Conservation (phyloP, 2,113 vertebrate genomes). For the Myotis brandtii region DNA sequence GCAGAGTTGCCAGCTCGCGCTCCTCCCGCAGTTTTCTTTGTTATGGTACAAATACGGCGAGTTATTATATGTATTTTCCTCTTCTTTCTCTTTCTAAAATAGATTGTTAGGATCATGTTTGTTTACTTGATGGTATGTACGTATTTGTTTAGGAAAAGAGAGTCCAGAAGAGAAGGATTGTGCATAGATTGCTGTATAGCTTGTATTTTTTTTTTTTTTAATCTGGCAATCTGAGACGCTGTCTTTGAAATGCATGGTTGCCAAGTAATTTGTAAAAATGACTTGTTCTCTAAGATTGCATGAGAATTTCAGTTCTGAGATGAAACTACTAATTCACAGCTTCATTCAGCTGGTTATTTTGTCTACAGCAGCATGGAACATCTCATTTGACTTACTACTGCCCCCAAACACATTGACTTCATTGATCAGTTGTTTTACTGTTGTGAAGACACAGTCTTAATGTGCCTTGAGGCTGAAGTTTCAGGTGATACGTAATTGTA, state of each 20-base stretch:
- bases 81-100: conserved; percentile 15
- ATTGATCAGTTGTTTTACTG: conserved; percentile 50
- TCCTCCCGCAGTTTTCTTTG: conserved; percentile 52
- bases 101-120: conserved; percentile 1
- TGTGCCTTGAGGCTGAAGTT: conserved; percentile 37
- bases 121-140: not conserved
- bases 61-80: conserved; percentile 12
- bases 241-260: conserved; percentile 64
- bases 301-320: conserved; percentile 57
- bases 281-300: conserved; percentile 56
- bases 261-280: conserved; percentile 60
- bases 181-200: not conserved
- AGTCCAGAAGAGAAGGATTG: conserved; percentile 38
- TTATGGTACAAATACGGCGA: conserved; percentile 56
- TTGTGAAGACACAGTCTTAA: conserved; percentile 26
- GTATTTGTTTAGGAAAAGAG: not conserved
- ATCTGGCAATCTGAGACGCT: conserved; percentile 33
- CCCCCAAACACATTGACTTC: not conserved
- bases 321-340: conserved; percentile 26
- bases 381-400: conserved; percentile 46
- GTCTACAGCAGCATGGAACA: not conserved
- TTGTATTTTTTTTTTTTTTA: not conserved
- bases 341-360: conserved; percentile 50
- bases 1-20: conserved; percentile 38
- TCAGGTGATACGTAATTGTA: conserved; percentile 35